phyloP scores from a whole-genome alignment of 2,113 vertebrate species.

The Microcebus ravelobensis region DNA sequence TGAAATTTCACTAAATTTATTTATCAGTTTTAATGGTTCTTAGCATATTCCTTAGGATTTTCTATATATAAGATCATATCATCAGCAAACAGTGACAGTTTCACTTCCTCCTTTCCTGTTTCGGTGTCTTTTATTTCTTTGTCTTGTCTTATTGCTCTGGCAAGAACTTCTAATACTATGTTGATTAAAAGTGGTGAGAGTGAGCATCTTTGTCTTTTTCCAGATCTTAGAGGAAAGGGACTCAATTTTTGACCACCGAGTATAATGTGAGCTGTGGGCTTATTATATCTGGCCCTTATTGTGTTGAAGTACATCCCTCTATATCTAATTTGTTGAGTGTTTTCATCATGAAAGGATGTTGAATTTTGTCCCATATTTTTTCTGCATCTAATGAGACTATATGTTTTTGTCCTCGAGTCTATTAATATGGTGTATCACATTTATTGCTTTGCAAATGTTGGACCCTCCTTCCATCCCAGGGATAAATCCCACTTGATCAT shows the following conservation, averaged over 20 bases:
- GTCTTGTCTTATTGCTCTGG: background rate
- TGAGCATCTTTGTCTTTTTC: background rate
- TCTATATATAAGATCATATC: background rate
- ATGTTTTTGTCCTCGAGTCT: background rate
- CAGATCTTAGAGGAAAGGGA: background rate
- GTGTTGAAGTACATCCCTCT: background rate
- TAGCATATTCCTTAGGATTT: background rate
- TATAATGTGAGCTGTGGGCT: background rate
- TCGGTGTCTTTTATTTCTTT: background rate
- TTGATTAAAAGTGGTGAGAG: background rate
- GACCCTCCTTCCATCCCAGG: background rate
- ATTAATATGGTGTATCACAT: background rate
- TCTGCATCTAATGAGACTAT: background rate
- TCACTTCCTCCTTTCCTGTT: background rate
- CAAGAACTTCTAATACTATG: background rate
- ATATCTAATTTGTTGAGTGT: background rate
- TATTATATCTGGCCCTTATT: background rate
- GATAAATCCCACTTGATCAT: background rate
- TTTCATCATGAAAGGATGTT: background rate
- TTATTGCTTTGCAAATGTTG: background rate
- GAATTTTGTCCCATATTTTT: background rate
- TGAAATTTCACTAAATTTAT: background rate
- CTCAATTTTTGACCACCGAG: background rate
- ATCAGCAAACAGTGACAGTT: background rate
- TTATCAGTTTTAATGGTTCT: background rate